Evolutionary conservation across 2,113 vertebrate species (phyloP).

Genomic region (Pipa parva): DNA sequence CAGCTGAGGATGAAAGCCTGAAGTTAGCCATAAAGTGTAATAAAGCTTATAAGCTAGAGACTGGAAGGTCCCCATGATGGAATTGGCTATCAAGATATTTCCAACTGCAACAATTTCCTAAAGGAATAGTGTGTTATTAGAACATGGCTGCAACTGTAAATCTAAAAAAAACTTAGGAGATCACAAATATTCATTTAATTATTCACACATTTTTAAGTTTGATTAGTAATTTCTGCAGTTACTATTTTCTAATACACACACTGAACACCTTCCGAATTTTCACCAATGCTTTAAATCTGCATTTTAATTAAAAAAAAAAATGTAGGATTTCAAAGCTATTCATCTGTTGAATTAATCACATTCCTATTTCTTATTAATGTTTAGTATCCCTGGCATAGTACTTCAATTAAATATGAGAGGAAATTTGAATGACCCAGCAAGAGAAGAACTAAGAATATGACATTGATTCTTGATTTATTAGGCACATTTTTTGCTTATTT

Average conservation of each 20-base stretch:
- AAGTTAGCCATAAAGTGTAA: no score
- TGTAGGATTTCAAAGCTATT: background rate
- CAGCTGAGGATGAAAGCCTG: no score
- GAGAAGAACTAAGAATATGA: background rate
- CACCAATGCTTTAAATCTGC: background rate
- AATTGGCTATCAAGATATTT: no score
- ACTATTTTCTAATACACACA: background rate
- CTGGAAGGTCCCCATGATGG: no score
- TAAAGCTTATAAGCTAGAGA: no score
- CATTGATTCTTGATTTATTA: background rate
- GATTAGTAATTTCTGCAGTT: background rate
- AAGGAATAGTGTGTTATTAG: no score
- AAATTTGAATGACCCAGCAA: background rate
- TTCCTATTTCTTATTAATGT: background rate
- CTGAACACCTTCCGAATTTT: background rate
- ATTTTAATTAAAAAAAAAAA: conserved; percentile 1
- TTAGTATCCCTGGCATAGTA: background rate
- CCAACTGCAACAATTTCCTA: no score
- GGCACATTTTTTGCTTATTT: background rate
- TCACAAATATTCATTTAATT: background rate
- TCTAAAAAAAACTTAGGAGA: no score
- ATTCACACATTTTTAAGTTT: background rate
- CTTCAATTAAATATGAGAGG: background rate
- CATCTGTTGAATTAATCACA: background rate
- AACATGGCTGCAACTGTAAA: no score